phyloP scores from a whole-genome alignment of 1,140 invertebrate genomes.

The Reticulitermes speratus region DNA sequence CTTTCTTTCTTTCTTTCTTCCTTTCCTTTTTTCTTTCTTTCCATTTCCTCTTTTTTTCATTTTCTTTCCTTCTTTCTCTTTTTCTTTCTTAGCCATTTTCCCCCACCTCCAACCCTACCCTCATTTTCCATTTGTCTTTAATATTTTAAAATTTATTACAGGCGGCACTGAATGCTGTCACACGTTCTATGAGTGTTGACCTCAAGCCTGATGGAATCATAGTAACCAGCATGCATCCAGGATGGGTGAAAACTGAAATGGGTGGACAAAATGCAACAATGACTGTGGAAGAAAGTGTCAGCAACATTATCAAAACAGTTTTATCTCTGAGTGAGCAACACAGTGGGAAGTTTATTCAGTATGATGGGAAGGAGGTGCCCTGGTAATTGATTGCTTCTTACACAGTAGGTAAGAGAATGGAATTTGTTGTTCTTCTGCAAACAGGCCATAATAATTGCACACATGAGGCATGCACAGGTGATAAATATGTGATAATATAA shows the following conservation, averaged over 20 bases:
- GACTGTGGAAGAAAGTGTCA: slow-evolving; percentile 63
- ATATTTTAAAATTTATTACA: slow-evolving; percentile 48
- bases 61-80: too few species aligned
- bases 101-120: too few species aligned
- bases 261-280: slow-evolving; percentile 76
- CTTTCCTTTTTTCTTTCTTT: too few species aligned
- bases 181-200: slow-evolving; percentile 81
- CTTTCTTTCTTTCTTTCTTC: too few species aligned
- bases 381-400: slow-evolving; percentile 57
- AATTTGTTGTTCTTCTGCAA: background rate
- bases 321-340: slow-evolving; percentile 59
- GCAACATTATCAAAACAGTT: slow-evolving; percentile 65
- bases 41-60: too few species aligned
- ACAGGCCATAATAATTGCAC: background rate
- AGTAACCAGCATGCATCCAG: slow-evolving; percentile 76
- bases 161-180: slow-evolving; percentile 83
- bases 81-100: too few species aligned
- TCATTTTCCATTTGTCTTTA: too few species aligned
- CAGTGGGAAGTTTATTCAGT: slow-evolving; percentile 74
- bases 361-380: slow-evolving; percentile 68
- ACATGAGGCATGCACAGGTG: too few species aligned
- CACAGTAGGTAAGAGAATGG: background rate
- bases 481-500: too few species aligned
- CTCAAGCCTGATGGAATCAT: slow-evolving; percentile 74
- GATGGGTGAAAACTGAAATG: slow-evolving; percentile 90